Conservation (phyloP, 2,888 invertebrate genomes). For the Tachina grossa region DNA sequence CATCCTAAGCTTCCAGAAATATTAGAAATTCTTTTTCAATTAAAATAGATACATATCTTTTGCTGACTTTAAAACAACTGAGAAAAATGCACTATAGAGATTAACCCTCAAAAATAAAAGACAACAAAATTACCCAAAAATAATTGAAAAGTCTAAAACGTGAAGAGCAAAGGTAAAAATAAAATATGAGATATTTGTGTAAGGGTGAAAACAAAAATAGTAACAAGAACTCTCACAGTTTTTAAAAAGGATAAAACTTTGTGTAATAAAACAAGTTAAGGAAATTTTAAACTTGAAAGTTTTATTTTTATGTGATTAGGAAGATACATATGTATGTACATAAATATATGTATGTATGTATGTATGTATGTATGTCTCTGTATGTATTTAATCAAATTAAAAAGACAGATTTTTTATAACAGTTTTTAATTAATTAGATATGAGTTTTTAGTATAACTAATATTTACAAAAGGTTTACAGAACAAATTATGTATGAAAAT, state of each 20-base stretch:
- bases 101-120: slow-evolving; percentile 65
- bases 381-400: not conserved
- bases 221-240: slow-evolving; percentile 8
- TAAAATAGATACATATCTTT: slow-evolving; percentile 70
- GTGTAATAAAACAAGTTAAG: slow-evolving; percentile 19
- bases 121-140: slow-evolving; percentile 33
- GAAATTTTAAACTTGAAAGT: not conserved
- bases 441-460: not conserved
- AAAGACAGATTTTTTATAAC: not conserved
- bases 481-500: too few relatives aligned
- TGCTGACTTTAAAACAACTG: slow-evolving; percentile 54
- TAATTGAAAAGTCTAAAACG: slow-evolving; percentile 19
- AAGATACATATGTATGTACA: not conserved
- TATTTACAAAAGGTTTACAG: too few relatives aligned
- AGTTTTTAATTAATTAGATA: not conserved
- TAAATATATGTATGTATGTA: too few relatives aligned
- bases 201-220: too few relatives aligned
- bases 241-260: slow-evolving; percentile 24
- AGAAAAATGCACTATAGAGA: slow-evolving; percentile 62
- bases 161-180: slow-evolving; percentile 36
- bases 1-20: slow-evolving; percentile 27
- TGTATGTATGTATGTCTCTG: too few relatives aligned
- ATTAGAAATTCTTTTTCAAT: slow-evolving; percentile 13
- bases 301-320: slow-evolving; percentile 5
- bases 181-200: slow-evolving; percentile 31